A percentile compares a stretch with the other conserved stretches of the same genome.
Evolutionary conservation across 2,797 vertebrate species (phyloP).

Genomic region (Tragelaphus oryx): DNA sequence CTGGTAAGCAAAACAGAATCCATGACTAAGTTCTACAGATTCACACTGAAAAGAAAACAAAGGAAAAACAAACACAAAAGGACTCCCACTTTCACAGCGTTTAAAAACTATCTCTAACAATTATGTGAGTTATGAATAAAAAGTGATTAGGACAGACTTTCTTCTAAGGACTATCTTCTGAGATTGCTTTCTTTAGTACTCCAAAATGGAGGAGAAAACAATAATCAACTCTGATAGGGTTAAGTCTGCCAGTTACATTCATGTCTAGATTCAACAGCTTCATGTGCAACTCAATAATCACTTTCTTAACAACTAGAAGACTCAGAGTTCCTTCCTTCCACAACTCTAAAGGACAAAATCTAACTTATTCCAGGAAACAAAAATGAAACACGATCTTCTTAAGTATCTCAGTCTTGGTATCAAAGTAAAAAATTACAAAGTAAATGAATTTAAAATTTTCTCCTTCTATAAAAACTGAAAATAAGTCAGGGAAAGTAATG

Average conservation of each 20-base stretch:
- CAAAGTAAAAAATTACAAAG: slow-evolving; percentile 1
- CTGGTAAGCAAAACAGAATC: slow-evolving; percentile 41
- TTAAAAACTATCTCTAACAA: slow-evolving; percentile 3
- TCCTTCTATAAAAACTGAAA: slow-evolving; percentile 13
- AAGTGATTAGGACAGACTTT: neutral
- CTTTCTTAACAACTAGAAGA: slow-evolving; percentile 13
- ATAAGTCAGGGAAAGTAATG: neutral
- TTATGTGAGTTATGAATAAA: slow-evolving; percentile 6
- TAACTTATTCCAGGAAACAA: neutral
- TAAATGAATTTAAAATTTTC: slow-evolving; percentile 17
- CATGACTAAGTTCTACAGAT: neutral
- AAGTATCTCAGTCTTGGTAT: neutral
- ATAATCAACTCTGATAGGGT: neutral
- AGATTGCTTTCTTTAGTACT: neutral
- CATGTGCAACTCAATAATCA: neutral
- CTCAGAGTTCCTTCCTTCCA: neutral
- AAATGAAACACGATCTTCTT: slow-evolving; percentile 11
- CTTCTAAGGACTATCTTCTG: neutral
- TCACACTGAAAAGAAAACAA: slow-evolving; percentile 10
- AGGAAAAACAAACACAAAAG: slow-evolving; percentile 20
- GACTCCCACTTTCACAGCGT: neutral
- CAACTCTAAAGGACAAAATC: neutral
- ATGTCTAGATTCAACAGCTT: neutral
- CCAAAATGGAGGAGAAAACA: neutral
- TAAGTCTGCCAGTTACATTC: neutral